Percentiles rank a stretch among this genome's conserved stretches.
Conservation (phyloP, 2,113 vertebrate species). For the Mobula hypostoma region DNA sequence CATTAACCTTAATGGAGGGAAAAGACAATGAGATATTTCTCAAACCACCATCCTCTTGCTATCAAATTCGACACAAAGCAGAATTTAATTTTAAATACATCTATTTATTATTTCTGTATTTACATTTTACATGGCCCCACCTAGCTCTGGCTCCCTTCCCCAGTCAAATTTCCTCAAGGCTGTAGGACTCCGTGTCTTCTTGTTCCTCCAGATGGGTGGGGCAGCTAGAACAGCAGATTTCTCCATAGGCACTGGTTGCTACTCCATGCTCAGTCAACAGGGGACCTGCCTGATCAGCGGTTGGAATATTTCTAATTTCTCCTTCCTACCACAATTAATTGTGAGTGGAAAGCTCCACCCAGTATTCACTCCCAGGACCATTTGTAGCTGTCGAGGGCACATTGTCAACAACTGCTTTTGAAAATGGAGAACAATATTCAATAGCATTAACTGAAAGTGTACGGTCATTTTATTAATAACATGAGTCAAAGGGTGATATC, state of each 20-base stretch:
- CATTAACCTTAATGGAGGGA: neutral
- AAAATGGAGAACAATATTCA: neutral
- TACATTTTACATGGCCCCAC: neutral
- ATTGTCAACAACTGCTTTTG: neutral
- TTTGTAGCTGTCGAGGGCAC: neutral
- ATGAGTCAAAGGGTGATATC: neutral
- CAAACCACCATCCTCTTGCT: neutral
- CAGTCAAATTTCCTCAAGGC: neutral
- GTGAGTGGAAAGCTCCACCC: neutral
- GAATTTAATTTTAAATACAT: neutral
- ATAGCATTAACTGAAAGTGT: neutral
- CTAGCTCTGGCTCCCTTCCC: neutral
- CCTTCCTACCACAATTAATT: neutral
- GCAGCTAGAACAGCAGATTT: slow-evolving; percentile 16
- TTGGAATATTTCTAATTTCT: neutral
- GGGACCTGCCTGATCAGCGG: neutral
- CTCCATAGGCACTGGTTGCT: slow-evolving; percentile 30
- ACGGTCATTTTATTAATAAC: neutral
- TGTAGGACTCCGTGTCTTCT: slow-evolving; percentile 10
- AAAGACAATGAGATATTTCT: neutral
- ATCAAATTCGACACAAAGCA: neutral
- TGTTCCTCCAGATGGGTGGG: slow-evolving; percentile 32
- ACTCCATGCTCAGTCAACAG: slow-evolving; percentile 12
- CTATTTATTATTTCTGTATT: neutral
- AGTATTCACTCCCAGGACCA: neutral